Percentiles rank a stretch among this genome's conserved stretches.
Conservation (phyloP, 2,113 vertebrate genomes). For the Mustela lutreola region DNA sequence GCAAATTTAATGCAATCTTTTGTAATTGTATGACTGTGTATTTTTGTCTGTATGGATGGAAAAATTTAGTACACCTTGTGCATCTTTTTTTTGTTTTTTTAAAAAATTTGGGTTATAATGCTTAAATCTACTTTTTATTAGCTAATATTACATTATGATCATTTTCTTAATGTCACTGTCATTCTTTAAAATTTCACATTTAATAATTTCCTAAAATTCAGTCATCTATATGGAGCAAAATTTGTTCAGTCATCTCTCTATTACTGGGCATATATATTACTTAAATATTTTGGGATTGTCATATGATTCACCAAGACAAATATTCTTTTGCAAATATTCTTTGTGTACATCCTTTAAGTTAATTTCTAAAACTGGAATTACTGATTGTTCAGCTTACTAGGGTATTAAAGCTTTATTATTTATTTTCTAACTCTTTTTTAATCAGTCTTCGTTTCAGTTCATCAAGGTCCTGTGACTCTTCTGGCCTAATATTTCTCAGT, state of each 20-base stretch:
- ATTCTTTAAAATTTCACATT: neutral
- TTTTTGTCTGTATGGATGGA: neutral
- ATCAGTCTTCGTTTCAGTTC: neutral
- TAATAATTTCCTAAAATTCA: neutral
- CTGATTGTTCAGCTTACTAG: neutral
- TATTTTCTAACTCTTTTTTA: neutral
- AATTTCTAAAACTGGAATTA: constrained; percentile 1
- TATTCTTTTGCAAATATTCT: neutral
- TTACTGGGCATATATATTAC: neutral
- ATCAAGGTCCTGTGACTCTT: neutral
- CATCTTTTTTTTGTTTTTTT: neutral
- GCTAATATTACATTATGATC: neutral
- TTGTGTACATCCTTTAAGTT: neutral
- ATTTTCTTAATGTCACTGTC: neutral
- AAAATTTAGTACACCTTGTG: neutral
- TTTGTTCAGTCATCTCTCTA: neutral
- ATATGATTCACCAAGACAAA: neutral
- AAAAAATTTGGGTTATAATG: neutral
- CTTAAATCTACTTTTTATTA: neutral
- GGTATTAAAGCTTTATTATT: neutral
- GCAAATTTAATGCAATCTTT: neutral
- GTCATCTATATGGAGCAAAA: neutral
- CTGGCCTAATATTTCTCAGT: neutral
- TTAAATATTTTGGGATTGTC: neutral
- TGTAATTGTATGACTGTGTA: neutral